Conservation (phyloP, 2,113 vertebrate species). For the Grus americana region DNA sequence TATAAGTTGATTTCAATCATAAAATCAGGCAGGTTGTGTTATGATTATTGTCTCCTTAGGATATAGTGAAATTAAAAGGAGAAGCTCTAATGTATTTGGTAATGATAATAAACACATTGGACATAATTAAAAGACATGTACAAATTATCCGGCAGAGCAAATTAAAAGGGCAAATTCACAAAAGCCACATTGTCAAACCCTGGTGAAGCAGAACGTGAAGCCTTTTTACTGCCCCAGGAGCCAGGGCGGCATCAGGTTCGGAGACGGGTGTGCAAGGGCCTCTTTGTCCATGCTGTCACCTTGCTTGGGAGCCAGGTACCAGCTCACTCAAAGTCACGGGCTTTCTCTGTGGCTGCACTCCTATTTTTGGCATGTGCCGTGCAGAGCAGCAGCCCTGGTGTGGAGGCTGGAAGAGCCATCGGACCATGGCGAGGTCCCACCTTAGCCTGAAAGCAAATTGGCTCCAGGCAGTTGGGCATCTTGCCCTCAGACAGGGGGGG, state of each 20-base stretch:
- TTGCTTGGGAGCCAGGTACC: neutral
- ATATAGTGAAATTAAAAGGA: neutral
- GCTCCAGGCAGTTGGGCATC: neutral
- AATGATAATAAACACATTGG: neutral
- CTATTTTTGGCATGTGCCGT: fast-evolving
- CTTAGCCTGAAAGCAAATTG: neutral
- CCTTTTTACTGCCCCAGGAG: neutral
- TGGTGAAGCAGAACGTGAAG: neutral
- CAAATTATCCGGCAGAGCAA: neutral
- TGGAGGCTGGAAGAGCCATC: neutral
- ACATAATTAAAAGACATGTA: neutral
- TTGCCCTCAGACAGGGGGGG: neutral
- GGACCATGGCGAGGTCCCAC: neutral
- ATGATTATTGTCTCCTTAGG: neutral
- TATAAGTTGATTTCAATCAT: neutral
- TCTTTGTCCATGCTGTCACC: neutral
- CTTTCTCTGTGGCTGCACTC: neutral
- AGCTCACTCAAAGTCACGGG: neutral
- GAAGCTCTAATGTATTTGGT: neutral
- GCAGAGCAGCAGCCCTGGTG: fast-evolving
- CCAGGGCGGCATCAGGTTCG: neutral
- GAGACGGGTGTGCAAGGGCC: fast-evolving
- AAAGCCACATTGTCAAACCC: neutral
- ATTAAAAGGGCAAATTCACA: neutral
- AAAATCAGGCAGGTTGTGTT: neutral